A percentile compares a stretch with the other conserved stretches of the same genome.
Evolutionary conservation across 2,888 invertebrate species (phyloP).

Genomic region (Epicampocera succincta): DNA sequence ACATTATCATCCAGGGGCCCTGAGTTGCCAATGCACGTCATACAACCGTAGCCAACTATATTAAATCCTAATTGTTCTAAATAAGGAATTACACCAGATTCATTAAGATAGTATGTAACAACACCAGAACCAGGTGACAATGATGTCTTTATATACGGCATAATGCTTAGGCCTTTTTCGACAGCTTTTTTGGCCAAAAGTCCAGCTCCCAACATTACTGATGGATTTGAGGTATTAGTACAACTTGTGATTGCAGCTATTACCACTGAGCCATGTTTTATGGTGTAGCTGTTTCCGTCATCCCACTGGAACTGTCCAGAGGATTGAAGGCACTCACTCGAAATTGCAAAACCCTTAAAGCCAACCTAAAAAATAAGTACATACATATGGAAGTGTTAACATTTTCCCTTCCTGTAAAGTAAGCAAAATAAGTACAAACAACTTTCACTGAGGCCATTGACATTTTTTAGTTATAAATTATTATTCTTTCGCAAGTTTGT

Average conservation of each 20-base stretch:
- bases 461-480: conserved; percentile 5
- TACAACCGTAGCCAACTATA: conserved; percentile 99
- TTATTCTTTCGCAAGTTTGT: neutral
- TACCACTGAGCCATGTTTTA: conserved; percentile 95
- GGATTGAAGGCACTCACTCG: conserved; percentile 84
- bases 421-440: conserved; percentile 36
- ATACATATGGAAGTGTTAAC: neutral
- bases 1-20: conserved; percentile 96
- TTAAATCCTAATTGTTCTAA: conserved; percentile 94
- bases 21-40: conserved; percentile 99
- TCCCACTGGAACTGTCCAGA: conserved; percentile 88
- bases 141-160: conserved; percentile 98
- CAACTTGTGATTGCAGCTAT: conserved; percentile 99
- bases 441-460: conserved; percentile 61
- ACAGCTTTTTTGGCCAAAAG: conserved; percentile 96
- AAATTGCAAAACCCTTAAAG: conserved; percentile 94
- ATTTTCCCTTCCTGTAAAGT: conserved; percentile 24
- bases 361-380: conserved; percentile 85
- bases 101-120: conserved; percentile 89
- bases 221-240: conserved; percentile 98
- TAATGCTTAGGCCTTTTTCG: conserved; percentile 92
- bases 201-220: conserved; percentile 98
- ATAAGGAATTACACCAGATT: conserved; percentile 95
- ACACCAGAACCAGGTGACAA: conserved; percentile 98
- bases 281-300: conserved; percentile 89